Conservation (phyloP, 2,888 invertebrate genomes). For the Apoderus coryli region DNA sequence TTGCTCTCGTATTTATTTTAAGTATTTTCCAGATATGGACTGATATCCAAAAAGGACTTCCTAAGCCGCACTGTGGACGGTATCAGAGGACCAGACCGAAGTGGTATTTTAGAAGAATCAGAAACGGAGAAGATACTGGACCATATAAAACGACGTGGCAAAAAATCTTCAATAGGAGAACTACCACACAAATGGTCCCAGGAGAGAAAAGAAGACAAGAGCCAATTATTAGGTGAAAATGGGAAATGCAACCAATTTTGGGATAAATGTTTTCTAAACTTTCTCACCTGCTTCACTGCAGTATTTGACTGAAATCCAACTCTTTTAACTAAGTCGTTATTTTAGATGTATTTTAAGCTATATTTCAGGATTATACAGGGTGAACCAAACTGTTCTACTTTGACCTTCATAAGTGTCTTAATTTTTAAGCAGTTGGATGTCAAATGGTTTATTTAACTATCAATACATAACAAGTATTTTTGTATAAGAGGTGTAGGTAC, state of each 20-base stretch:
- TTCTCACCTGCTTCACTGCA: conserved; percentile 30
- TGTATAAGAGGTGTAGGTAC: no score
- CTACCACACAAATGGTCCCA: conserved; percentile 26
- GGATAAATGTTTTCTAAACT: conserved; percentile 28
- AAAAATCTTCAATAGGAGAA: conserved; percentile 23
- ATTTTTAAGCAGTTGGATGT: no score
- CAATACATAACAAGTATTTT: no score
- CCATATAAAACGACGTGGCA: conserved; percentile 24
- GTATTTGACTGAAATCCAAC: conserved; percentile 31
- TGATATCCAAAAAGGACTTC: conserved; percentile 51
- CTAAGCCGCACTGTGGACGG: conserved; percentile 26
- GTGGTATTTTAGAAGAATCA: conserved; percentile 38
- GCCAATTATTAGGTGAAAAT: conserved; percentile 10
- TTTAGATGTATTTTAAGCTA: no score
- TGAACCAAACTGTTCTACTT: no score
- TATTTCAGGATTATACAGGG: no score
- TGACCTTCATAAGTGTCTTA: no score
- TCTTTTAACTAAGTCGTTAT: no score
- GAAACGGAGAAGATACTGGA: conserved; percentile 33
- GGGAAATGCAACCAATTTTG: conserved; percentile 15
- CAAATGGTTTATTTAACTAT: no score
- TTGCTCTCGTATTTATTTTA: not conserved
- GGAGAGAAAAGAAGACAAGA: conserved; percentile 16
- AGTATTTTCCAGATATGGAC: conserved; percentile 43
- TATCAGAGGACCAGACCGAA: conserved; percentile 33